Conservation (phyloP, 2,113 vertebrate genomes). For the Chrysochloris asiatica region DNA sequence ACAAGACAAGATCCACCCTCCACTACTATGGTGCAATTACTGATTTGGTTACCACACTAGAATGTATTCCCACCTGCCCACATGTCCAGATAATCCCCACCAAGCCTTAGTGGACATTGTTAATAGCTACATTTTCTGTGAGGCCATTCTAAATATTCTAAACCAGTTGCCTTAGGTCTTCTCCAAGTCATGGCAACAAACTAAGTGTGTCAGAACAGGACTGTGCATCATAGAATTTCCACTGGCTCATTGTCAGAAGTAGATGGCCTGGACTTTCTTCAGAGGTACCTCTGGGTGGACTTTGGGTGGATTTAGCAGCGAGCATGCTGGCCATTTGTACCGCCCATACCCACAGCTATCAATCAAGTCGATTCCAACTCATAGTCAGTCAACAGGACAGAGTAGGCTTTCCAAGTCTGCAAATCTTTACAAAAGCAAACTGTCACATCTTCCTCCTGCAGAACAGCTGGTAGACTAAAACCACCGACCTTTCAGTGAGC, state of each 20-base stretch:
- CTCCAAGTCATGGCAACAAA: not conserved
- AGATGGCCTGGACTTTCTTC: not conserved
- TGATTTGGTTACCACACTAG: no score
- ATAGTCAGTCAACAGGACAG: not conserved
- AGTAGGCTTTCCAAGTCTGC: not conserved
- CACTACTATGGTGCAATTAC: no score
- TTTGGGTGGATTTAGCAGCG: not conserved
- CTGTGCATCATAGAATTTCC: not conserved
- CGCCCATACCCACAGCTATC: no score
- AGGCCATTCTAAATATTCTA: not conserved
- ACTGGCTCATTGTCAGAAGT: not conserved
- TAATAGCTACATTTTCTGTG: not conserved
- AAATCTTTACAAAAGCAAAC: not conserved
- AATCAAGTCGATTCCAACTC: not conserved
- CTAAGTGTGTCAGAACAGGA: not conserved
- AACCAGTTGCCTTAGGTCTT: not conserved
- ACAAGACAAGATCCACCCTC: not conserved
- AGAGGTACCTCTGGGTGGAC: not conserved
- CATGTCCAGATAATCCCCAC: not conserved
- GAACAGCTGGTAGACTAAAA: not conserved
- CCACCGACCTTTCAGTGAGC: not conserved
- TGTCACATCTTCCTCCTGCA: not conserved
- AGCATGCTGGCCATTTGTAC: not conserved
- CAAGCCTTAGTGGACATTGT: not conserved
- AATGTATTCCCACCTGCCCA: not conserved